phyloP scores from a whole-genome alignment of 2,888 invertebrate species.

The Boloria selene region DNA sequence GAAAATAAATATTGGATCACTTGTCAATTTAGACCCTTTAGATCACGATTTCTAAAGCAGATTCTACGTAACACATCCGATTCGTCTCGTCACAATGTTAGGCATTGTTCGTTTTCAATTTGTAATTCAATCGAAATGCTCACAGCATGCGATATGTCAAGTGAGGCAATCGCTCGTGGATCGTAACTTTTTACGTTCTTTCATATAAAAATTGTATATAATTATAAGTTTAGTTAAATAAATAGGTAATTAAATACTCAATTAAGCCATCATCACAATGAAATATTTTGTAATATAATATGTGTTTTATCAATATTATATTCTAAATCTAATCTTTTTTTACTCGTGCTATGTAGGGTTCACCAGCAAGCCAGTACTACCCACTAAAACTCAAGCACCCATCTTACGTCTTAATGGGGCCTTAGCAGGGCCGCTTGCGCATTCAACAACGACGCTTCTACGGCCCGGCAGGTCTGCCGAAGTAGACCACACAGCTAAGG shows the following conservation, averaged over 20 bases:
- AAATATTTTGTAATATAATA: not conserved
- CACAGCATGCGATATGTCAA: slow-evolving; percentile 65
- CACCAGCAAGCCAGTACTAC: no score
- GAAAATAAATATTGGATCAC: not conserved
- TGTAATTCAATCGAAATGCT: slow-evolving; percentile 69
- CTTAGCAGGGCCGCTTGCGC: no score
- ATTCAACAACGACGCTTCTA: no score
- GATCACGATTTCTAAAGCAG: slow-evolving; percentile 47
- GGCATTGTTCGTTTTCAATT: slow-evolving; percentile 61
- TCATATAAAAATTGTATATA: slow-evolving; percentile 41
- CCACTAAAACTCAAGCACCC: no score
- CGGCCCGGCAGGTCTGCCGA: no score
- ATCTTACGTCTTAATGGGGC: no score
- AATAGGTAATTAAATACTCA: slow-evolving; percentile 1
- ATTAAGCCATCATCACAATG: not conserved
- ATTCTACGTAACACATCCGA: slow-evolving; percentile 54
- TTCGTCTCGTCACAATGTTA: slow-evolving; percentile 54
- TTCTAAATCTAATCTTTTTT: no score
- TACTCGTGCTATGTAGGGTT: no score
- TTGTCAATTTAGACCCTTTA: slow-evolving; percentile 17
- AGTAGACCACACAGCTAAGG: no score
- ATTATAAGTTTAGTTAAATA: slow-evolving; percentile 1
- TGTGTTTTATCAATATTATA: not conserved
- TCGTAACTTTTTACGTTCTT: slow-evolving; percentile 53
- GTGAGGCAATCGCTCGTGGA: slow-evolving; percentile 56